These are phyloP conservation scores for Pyrrhia umbra DNA, from an alignment of 2,888 invertebrate species.

Conservation along the genomic window DNA sequence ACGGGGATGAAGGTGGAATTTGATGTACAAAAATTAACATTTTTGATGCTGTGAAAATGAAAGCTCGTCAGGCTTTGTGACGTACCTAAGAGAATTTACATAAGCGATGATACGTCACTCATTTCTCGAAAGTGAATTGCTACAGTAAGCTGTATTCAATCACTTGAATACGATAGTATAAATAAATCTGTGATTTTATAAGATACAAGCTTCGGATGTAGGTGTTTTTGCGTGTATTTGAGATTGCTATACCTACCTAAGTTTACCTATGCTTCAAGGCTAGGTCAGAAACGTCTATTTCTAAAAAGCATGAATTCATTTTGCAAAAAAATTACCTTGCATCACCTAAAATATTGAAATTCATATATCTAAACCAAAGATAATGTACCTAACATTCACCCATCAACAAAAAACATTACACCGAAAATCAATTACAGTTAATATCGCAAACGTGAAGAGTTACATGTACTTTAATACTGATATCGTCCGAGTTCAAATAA, in stretches of 20 bases:
- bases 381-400: not conserved
- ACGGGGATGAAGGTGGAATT: conserved; percentile 75
- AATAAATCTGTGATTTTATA: no score
- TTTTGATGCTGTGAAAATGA: conserved; percentile 81
- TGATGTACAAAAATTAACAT: conserved; percentile 82
- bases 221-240: no score
- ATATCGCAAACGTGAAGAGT: conserved; percentile 57
- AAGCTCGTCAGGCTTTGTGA: conserved; percentile 63
- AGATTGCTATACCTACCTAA: no score
- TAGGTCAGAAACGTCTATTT: no score
- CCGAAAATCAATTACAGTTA: conserved; percentile 56
- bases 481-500: conserved; percentile 69
- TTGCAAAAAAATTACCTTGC: no score
- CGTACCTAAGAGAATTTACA: conserved; percentile 61
- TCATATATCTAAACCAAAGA: no score
- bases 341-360: no score
- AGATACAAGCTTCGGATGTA: no score
- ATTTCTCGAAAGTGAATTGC: not conserved
- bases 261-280: no score
- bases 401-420: conserved; percentile 11
- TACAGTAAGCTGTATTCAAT: no score
- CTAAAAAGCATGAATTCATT: no score
- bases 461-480: conserved; percentile 61
- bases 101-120: conserved; percentile 36
- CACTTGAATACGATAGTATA: no score